Base-by-base conservation (phyloP, 2,888 invertebrate species). In the Orthosia cruda region DNA sequence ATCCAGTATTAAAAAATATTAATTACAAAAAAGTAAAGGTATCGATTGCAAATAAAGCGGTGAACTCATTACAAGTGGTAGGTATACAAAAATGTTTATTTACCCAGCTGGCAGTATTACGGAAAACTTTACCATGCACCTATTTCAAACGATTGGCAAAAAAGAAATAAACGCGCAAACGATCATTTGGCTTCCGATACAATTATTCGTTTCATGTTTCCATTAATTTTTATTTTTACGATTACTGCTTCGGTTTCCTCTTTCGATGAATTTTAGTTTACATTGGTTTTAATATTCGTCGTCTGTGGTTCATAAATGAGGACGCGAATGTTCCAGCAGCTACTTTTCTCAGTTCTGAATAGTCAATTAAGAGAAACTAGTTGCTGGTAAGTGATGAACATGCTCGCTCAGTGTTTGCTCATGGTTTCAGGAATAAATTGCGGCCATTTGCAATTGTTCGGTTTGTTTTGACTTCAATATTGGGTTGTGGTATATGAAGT, bases 321-420 rank as follows among this genome's bases (percentile, higher is more conserved):
- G 62, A 79, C 68, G 74, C 80, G 52, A 74, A 79, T 83, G 80
- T 81, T 79, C 54, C 62, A 65, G 59, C n/a, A 83, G 80, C 84
- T 83, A 83, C 80, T 81, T 83, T 81, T 79, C 80, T 81, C 69
- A 81, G 80, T 79, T 79, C 50, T 58, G 80, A 81, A 83, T 83
- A 81, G 84, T 81, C 80, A 81, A 81, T 81, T 81, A 81, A 79
- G 80, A 69, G 80, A 74, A 83, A 83, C 80, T 81, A 80, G 84
- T 81, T 79, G 80, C 68, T 83, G 68, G 80, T 81, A 69, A 81
- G 79, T 83, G 84, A 81, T 81, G 84, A 81, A 81, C 80, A 83
- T 83, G 65, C 84, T 79, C 80, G 68, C 80, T 79, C 68, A 69
- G 80, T 81, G 74, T 81, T 81, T 81, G 80, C 73, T 83, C 58